Percentiles rank a stretch among this genome's conserved stretches.
phyloP scores from a whole-genome alignment of 2,797 vertebrate genomes.

The Eleutherodactylus coqui region DNA sequence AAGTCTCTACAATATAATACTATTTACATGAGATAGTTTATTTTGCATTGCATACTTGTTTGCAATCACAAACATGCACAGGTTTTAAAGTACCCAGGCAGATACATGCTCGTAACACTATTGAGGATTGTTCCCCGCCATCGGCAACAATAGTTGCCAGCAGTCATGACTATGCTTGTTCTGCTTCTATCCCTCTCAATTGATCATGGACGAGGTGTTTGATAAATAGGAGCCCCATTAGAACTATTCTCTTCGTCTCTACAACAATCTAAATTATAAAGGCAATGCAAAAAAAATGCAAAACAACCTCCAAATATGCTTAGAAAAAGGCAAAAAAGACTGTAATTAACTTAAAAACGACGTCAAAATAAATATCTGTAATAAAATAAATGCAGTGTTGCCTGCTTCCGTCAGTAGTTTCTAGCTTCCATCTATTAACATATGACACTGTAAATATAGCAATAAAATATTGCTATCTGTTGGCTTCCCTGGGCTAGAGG shows the following conservation, averaged over 20 bases:
- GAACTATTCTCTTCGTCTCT: neutral
- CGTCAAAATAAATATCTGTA: constrained; percentile 47
- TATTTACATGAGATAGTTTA: constrained; percentile 28
- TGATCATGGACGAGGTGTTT: constrained; percentile 38
- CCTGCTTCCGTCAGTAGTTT: constrained; percentile 51
- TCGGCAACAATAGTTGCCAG: neutral
- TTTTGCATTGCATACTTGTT: constrained; percentile 51
- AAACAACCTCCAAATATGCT: neutral
- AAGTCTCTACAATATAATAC: constrained; percentile 5
- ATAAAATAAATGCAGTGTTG: constrained; percentile 50
- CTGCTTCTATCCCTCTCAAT: neutral
- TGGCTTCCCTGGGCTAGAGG: neutral
- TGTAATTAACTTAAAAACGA: constrained; percentile 38
- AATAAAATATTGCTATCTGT: constrained; percentile 26
- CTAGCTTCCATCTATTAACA: neutral
- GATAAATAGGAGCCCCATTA: constrained; percentile 9
- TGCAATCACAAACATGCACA: constrained; percentile 50
- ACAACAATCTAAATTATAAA: constrained; percentile 35
- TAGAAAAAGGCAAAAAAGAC: neutral
- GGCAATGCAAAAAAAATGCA: constrained; percentile 5
- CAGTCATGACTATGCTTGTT: neutral
- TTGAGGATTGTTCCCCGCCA: neutral
- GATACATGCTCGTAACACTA: constrained; percentile 45
- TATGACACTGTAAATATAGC: constrained; percentile 11
- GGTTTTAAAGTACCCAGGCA: constrained; percentile 24